Conservation (phyloP, 2,888 invertebrate species). For the Pseudococcus viburni region DNA sequence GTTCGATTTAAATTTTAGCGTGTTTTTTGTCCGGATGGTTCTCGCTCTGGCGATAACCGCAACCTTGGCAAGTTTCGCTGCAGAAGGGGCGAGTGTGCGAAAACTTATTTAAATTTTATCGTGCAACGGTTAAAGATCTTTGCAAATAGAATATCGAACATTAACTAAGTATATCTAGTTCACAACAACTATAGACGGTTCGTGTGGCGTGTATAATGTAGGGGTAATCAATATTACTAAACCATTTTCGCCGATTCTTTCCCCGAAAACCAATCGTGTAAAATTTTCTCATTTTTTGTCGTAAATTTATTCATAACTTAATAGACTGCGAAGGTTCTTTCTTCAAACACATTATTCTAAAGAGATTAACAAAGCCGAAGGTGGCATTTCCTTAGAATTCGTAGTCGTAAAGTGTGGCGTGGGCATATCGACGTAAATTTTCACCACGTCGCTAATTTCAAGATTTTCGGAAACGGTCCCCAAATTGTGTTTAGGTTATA, state of each 20-base stretch:
- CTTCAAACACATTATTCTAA: neutral
- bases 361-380: conserved; percentile 23
- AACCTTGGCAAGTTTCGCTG: conserved; percentile 24
- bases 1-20: conserved; percentile 43
- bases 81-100: conserved; percentile 15
- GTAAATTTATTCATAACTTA: conserved; percentile 37
- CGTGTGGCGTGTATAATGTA: neutral
- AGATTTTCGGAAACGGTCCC: neutral
- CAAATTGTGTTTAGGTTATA: neutral
- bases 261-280: neutral
- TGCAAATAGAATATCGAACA: conserved; percentile 25
- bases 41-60: conserved; percentile 21
- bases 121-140: conserved; percentile 51
- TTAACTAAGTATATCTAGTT: conserved; percentile 1
- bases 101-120: conserved; percentile 28
- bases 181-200: neutral
- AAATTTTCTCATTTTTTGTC: neutral
- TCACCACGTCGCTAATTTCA: neutral
- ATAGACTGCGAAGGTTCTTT: conserved; percentile 35
- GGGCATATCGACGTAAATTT: neutral
- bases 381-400: conserved; percentile 30
- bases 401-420: neutral
- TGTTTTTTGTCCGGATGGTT: neutral
- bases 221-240: conserved; percentile 37
- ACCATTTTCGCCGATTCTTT: neutral